phyloP scores from a whole-genome alignment of 2,888 invertebrate species.

The Portevinia maculata region DNA sequence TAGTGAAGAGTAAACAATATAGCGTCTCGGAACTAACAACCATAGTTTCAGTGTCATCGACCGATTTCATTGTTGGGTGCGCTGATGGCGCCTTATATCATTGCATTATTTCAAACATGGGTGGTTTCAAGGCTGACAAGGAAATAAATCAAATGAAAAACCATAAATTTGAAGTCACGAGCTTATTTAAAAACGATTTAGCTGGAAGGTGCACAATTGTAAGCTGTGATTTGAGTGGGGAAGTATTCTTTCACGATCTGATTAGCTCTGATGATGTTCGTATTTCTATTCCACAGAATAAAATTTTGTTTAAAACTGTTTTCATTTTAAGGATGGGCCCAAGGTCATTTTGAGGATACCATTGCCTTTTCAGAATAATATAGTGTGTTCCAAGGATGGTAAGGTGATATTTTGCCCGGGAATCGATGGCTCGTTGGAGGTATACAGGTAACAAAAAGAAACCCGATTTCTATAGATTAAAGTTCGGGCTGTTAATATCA shows the following conservation, averaged over 20 bases:
- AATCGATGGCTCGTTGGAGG: constrained; percentile 79
- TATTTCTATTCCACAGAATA: background rate
- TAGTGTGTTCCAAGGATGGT: constrained; percentile 79
- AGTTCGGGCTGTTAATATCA: no score
- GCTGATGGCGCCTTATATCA: constrained; percentile 80
- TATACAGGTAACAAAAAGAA: constrained; percentile 76
- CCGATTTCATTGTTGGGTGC: constrained; percentile 80
- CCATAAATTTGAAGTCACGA: constrained; percentile 80
- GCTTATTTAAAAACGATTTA: constrained; percentile 76
- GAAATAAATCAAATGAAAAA: constrained; percentile 77
- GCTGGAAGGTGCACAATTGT: constrained; percentile 77
- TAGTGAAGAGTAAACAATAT: constrained; percentile 22
- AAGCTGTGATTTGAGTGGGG: constrained; percentile 82
- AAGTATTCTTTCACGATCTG: constrained; percentile 80
- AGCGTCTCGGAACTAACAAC: constrained; percentile 76
- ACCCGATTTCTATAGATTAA: background rate
- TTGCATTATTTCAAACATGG: constrained; percentile 76
- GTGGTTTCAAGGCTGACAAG: constrained; percentile 75
- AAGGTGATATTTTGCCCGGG: constrained; percentile 80
- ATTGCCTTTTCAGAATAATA: constrained; percentile 80
- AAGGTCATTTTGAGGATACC: constrained; percentile 80
- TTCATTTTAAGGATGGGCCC: constrained; percentile 76
- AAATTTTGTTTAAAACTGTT: background rate
- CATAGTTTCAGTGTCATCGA: constrained; percentile 76
- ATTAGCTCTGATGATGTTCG: constrained; percentile 77